Conservation (phyloP, 2,797 vertebrate genomes). For the Etheostoma nigrum region DNA sequence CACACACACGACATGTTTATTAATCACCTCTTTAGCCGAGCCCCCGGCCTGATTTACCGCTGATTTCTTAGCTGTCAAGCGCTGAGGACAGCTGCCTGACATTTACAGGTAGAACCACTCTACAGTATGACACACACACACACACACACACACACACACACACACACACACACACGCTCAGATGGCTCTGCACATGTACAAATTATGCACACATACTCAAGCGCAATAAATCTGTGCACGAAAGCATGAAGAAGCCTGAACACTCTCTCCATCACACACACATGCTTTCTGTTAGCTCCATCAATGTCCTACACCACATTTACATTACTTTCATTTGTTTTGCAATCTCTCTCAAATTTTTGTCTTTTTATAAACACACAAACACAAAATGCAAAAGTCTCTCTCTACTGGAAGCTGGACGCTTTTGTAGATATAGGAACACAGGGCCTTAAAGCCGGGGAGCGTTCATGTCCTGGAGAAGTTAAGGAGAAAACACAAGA, state of each 20-base stretch:
- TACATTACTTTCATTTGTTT: too few relatives aligned
- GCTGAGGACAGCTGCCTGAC: constrained; percentile 59
- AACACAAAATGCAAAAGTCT: too few relatives aligned
- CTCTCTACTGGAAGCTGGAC: too few relatives aligned
- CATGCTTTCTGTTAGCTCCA: background rate
- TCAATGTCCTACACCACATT: background rate
- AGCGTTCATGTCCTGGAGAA: too few relatives aligned
- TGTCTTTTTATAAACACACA: too few relatives aligned
- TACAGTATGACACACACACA: constrained; percentile 6
- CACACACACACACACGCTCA: constrained; percentile 40
- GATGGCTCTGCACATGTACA: constrained; percentile 28
- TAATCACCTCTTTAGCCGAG: constrained; percentile 69
- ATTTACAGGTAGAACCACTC: constrained; percentile 67
- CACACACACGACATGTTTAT: constrained; percentile 65
- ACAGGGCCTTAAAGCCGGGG: too few relatives aligned
- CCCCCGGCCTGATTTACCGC: constrained; percentile 62
- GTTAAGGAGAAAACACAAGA: too few relatives aligned
- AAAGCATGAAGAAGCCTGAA: constrained; percentile 45
- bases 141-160: background rate
- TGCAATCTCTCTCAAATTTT: too few relatives aligned
- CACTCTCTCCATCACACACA: background rate
- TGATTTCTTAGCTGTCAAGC: constrained; percentile 61
- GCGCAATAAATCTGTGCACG: constrained; percentile 46
- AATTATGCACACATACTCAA: constrained; percentile 48
- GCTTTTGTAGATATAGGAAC: too few relatives aligned